Evolutionary conservation across 2,888 invertebrate genomes (phyloP), one percentile per base, ranked within the genome.

Genomic region (Malthinus flaveolus): DNA sequence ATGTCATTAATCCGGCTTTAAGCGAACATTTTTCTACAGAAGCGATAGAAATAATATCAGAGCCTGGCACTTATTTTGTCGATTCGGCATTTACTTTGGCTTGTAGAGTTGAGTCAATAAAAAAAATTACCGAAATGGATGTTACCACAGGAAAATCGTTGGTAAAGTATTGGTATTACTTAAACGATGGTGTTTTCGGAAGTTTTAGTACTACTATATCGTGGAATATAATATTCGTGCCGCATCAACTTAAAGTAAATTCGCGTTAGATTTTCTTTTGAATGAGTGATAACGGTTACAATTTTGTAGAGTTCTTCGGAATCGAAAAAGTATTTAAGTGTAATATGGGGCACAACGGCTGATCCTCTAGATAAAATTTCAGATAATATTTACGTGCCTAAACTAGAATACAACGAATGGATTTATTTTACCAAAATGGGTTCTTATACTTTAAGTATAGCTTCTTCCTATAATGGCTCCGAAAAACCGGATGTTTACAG

Each of bases 151-250:
- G 37, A 39, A 49, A 37, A 32, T 10, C 9, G 5, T 8, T 37
- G 23, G 23, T n/a, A 32, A 23, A 83, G 67, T 80, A 84, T 76
- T 97, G 97, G 97, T 98, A 98, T 80, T 98, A 95, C 82, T 90
- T 98, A 73, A 98, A 98, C 80, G 98, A 98, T 79, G 98, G 99
- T 4, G 95, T 98, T 58, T 99, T 98, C 79, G 97, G 97, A 54
- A 95, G 96, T 56, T 98, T 99, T 85, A 98, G 84, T 34, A 91
- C 93, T 7, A 81, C 80, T 49, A 89, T 52, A 11, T 52, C 53
- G 2, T 34, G 32, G 23, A 31, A 58, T 32, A 3, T 37, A 9
- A 32, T 45, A 8, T 12, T 33, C 13, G 23, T 11, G 11, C 37
- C 37, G 1, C 10, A 13, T 35, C 39, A n/a, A 42, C 39, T 42